Base-by-base conservation (phyloP, 2,888 invertebrate species). In the Myopa tessellatipennis region DNA sequence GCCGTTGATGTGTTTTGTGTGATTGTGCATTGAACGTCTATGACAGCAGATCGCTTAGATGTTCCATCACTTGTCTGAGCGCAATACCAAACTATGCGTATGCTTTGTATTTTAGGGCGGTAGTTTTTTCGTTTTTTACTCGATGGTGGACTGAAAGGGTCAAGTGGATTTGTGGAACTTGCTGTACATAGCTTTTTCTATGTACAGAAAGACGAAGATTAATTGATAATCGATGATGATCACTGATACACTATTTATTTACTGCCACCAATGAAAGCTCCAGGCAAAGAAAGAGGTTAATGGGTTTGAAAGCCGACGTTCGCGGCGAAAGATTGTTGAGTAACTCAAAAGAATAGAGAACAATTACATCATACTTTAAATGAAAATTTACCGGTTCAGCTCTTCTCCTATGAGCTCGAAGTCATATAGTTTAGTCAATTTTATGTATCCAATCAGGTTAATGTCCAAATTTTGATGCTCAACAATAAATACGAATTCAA, bases 11-110 rank as follows among this genome's bases (percentile, higher is more conserved):
- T 69, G 50, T 40, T 63, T 55, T 26, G 52, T 58, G 34, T 40
- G 58, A 1, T 26, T 26, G 36, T 78, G 67, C 77, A 80, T 79
- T 80, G 80, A 81, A 80, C 80, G 74, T 74, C 78, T 80, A 73
- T 80, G 81, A 81, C 80, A 79, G 81, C 78, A 16, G 50, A 65
- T 52, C 52, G 50, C 50, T 74, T 38, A 36, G 26, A 65, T 65
- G 63, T 65, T 50, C 52, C 10, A 61, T 45, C 26, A 12, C 16
- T 18, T 52, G 45, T 26, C n/a, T 36, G 74, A 16, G 18, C 14
- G 8, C 16, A 58, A 38, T 58, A 63, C 34, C 63, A 52, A 55
- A 55, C n/a, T 16, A 14, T 14, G 10, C 5, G 55, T 14, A 55
- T 55, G 14, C 55, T 55, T 55, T 55, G 14, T 16, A 14, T 4